Evolutionary conservation across 2,888 invertebrate genomes (phyloP), one percentile per base, ranked within the genome.

Genomic region (Archaeoteleia sp.): DNA sequence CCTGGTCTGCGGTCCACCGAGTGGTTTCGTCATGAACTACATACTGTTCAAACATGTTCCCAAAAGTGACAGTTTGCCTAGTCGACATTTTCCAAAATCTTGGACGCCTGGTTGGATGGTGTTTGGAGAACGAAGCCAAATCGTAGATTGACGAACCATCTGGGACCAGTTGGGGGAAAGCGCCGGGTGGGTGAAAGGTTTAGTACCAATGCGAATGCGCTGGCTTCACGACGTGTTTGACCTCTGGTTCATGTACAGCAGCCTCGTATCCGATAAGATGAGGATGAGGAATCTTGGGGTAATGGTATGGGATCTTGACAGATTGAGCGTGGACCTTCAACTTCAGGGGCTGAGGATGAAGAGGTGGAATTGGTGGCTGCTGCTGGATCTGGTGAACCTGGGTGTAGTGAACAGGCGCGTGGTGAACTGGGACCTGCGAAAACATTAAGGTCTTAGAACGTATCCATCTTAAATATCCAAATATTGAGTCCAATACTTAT

Each of bases 251-350:
- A 86, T 87, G 80, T 82, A 81, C 82, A 85, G 86, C 73, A 82
- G 88, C 46, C 84, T 88, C 34, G 86, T 88, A 35, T 85, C 89
- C 68, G 87, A 89, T 13, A 87, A 89, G 85, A 83, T 89, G 74
- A 85, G 89, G 68, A 85, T 88, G 25, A 83, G 86, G 0, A 84
- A 87, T 1, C 83, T 88, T 2, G 84, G 77, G 73, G 37, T 49
- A 71, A 14, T 74, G 73, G 67, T 80, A 79, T 54, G 80, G 84
- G 58, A 84, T 75, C 61, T 77, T 78, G 35, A 63, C 69, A 2
- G 74, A 49, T 1, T 80, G 76, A 49, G 72, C 68, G 29, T 83
- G 79, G 25, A 77, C 79, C 73, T 82, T 80, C 57, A 84, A 67
- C 73, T 77, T 79, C 35, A 85, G 71, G 34, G 85, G 85, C 53